Percentiles rank a stretch among this genome's conserved stretches.
These are phyloP conservation scores for Germaria angustata DNA, from an alignment of 2,888 invertebrate genomes.

Conservation along the genomic window DNA sequence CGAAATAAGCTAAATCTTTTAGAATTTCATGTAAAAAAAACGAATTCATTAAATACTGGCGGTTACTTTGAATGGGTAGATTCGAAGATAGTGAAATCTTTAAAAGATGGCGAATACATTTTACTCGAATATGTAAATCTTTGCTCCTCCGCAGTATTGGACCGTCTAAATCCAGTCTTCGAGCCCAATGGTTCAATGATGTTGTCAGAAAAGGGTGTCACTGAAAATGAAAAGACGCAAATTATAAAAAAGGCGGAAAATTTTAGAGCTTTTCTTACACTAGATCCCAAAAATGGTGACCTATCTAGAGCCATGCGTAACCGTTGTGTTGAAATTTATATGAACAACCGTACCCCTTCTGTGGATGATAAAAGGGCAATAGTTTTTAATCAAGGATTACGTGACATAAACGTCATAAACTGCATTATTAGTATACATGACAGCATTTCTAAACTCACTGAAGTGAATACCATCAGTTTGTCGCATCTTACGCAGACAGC, in stretches of 20 bases:
- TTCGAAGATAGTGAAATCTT: slow-evolving; percentile 91
- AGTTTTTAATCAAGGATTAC: slow-evolving; percentile 81
- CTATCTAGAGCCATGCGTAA: slow-evolving; percentile 99
- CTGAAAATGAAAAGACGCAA: slow-evolving; percentile 83
- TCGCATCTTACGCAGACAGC: slow-evolving; percentile 78
- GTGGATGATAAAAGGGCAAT: slow-evolving; percentile 81
- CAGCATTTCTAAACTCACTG: slow-evolving; percentile 73
- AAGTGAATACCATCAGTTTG: slow-evolving; percentile 76
- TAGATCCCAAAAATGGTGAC: slow-evolving; percentile 97
- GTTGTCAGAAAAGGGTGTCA: slow-evolving; percentile 94
- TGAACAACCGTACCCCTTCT: slow-evolving; percentile 71
- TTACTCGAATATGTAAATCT: slow-evolving; percentile 96
- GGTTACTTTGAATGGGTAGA: slow-evolving; percentile 97
- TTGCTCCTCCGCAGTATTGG: slow-evolving; percentile 97
- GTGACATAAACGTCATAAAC: slow-evolving; percentile 78
- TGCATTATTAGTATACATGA: slow-evolving; percentile 81
- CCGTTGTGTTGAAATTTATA: slow-evolving; percentile 93
- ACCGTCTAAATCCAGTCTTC: slow-evolving; percentile 95
- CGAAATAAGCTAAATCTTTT: slow-evolving; percentile 69
- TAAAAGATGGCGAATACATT: slow-evolving; percentile 91
- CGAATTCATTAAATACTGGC: slow-evolving; percentile 87
- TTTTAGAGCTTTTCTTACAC: slow-evolving; percentile 95
- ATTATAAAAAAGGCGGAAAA: slow-evolving; percentile 91
- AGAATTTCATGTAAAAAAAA: slow-evolving; percentile 76
- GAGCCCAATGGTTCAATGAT: slow-evolving; percentile 95